phyloP scores from a whole-genome alignment of 2,113 vertebrate species.

The Hemibagrus wyckioides region DNA sequence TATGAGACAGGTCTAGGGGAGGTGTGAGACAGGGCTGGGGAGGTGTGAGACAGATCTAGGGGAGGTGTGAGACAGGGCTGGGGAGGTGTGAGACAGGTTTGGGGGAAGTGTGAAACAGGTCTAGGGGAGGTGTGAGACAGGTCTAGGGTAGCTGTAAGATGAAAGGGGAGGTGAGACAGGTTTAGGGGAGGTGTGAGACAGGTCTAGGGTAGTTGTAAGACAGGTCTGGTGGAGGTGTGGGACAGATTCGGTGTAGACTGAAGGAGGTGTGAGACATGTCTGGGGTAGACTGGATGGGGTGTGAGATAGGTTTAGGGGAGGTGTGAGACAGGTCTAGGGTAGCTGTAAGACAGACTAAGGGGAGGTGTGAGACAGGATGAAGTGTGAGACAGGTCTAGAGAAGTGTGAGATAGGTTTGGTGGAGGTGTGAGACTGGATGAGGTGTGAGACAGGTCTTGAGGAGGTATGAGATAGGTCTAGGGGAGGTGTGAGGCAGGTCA shows the following conservation, averaged over 20 bases:
- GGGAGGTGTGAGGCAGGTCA: neutral
- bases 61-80: neutral
- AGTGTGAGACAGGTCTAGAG: neutral
- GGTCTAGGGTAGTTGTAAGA: neutral
- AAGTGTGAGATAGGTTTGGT: neutral
- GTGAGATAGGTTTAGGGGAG: neutral
- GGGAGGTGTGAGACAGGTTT: neutral
- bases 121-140: neutral
- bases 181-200: neutral
- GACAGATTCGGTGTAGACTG: neutral
- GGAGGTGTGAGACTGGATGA: neutral
- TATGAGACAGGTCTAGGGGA: neutral
- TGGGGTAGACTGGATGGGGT: neutral
- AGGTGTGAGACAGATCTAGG: neutral
- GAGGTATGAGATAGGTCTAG: too few relatives aligned
- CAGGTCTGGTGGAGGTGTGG: neutral
- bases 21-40: neutral
- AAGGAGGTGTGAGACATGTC: neutral
- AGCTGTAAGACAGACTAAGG: neutral
- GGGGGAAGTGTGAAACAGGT: neutral
- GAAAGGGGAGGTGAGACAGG: too few relatives aligned
- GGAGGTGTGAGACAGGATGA: neutral
- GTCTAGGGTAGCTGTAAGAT: neutral
- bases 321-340: neutral
- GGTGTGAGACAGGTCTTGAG: neutral